Evolutionary conservation across 2,797 vertebrate genomes (phyloP).

Genomic region (Pterois miles): DNA sequence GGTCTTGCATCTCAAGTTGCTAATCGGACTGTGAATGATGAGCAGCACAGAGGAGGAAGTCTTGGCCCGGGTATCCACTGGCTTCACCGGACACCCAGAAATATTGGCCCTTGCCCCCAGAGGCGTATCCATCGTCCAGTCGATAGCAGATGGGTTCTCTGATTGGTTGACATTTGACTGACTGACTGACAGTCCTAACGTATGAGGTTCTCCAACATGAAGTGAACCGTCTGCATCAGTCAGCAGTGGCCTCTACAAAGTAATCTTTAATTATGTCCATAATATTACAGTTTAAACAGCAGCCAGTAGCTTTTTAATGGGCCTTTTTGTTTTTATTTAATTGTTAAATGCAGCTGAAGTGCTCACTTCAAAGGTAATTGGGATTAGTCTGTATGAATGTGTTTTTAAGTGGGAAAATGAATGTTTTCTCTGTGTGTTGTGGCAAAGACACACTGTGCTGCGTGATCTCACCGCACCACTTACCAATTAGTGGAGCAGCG

Average conservation of each 20-base stretch:
- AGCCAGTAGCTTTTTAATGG: not conserved
- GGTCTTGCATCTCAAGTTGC: too few relatives aligned
- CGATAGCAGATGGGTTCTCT: too few relatives aligned
- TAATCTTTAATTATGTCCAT: not conserved
- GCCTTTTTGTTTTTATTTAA: not conserved
- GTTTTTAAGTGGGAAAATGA: conserved; percentile 1
- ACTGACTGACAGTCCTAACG: too few relatives aligned
- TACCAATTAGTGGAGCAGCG: conserved; percentile 12
- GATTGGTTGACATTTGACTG: not conserved
- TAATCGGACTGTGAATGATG: too few relatives aligned
- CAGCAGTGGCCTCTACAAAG: not conserved
- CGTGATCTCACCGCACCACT: conserved; percentile 12
- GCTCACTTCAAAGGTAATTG: conserved; percentile 19
- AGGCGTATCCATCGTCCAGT: too few relatives aligned
- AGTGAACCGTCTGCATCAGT: not conserved
- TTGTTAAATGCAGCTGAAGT: conserved; percentile 17
- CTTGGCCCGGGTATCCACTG: too few relatives aligned
- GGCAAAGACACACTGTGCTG: not conserved
- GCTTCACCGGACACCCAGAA: too few relatives aligned
- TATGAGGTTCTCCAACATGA: not conserved
- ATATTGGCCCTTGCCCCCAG: too few relatives aligned
- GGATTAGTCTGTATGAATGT: conserved; percentile 9
- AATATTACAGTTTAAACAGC: not conserved
- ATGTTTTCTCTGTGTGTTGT: not conserved
- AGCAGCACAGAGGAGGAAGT: too few relatives aligned